These are phyloP conservation scores for Amphiduros pacificus DNA, from an alignment of 2,888 invertebrate species.

Conservation along the genomic window DNA sequence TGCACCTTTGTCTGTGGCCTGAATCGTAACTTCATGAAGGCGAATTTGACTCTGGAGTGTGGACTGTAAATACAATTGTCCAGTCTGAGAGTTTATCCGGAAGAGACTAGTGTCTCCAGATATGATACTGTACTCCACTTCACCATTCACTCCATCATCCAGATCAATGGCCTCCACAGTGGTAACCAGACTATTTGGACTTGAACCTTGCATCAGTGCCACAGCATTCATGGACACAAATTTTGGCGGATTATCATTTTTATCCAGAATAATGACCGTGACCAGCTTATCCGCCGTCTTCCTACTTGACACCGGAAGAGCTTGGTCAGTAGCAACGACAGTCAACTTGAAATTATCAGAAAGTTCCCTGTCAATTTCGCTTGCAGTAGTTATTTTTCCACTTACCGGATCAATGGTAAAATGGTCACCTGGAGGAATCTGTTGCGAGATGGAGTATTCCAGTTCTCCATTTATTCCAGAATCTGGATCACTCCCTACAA, in stretches of 20 bases:
- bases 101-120: conserved; percentile 20
- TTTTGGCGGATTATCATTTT: conserved; percentile 22
- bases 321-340: conserved; percentile 88
- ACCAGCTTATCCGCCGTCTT: conserved; percentile 75
- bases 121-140: conserved; percentile 16
- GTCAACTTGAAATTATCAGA: conserved; percentile 86
- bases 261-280: conserved; percentile 16
- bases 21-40: conserved; percentile 10
- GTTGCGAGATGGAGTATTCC: conserved; percentile 77
- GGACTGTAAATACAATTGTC: conserved; percentile 17
- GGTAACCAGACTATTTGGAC: conserved; percentile 1
- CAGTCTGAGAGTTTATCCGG: conserved; percentile 19
- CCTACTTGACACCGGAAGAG: conserved; percentile 72
- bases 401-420: conserved; percentile 77
- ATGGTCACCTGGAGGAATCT: conserved; percentile 83
- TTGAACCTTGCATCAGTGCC: neutral
- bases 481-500: conserved; percentile 88
- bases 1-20: conserved; percentile 20
- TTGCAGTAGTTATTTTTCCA: conserved; percentile 84
- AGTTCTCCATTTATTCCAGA: conserved; percentile 83
- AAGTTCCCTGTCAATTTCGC: conserved; percentile 86
- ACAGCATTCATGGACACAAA: conserved; percentile 20
- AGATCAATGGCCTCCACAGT: conserved; percentile 11
- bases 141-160: conserved; percentile 13
- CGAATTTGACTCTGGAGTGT: conserved; percentile 7